Evolutionary conservation across 1,140 invertebrate species (phyloP), one percentile per base, ranked within the genome.

Genomic region (Drosophila rhopaloa): DNA sequence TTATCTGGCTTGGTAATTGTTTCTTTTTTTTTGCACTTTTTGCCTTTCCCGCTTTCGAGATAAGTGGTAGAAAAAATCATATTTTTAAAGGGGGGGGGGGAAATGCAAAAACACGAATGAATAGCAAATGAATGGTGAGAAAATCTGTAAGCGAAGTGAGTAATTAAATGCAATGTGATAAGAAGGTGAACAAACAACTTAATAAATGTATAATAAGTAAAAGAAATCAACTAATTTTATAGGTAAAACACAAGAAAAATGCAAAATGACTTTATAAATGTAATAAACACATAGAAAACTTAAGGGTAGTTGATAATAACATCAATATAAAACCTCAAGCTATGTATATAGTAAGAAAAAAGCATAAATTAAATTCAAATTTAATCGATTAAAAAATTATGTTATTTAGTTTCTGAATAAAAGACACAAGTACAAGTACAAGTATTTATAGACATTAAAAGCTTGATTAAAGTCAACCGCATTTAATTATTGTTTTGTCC

Each of bases 1-100:
- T 62, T 74, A 48, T 62, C 57, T 72, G 11, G 44, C 48, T 32
- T 13, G 68, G 68, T 73, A 74, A 73, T 73, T 74, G 71, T 73
- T 70, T 24, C 11, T 50, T 50, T 29, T 24, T 16, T 24, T 43
- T 35, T 35, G 16, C 6, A 27, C 35, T 38, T 60, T 9, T 29
- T 58, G 53, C 58, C 35, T 50, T 48, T 65, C 62, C 14, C 16
- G 48, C 29, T 24, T 51, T 10, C 11, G 13, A 29, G 47, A 50
- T 56, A 24, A 32, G 59, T 43, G 60, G 57, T 13, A 44, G 27
- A 63, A 65, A 35, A 38, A 61, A 40, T 29, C n/a, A 32, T 44
- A 38, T 11, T 41, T 55, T 38, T 13, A 4, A 16, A 27, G 14
- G 14, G 9, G 48, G 65, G 60, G 38, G 48, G 65, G 60, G 38